phyloP scores from a whole-genome alignment of 2,113 vertebrate genomes.

The Bufo bufo region DNA sequence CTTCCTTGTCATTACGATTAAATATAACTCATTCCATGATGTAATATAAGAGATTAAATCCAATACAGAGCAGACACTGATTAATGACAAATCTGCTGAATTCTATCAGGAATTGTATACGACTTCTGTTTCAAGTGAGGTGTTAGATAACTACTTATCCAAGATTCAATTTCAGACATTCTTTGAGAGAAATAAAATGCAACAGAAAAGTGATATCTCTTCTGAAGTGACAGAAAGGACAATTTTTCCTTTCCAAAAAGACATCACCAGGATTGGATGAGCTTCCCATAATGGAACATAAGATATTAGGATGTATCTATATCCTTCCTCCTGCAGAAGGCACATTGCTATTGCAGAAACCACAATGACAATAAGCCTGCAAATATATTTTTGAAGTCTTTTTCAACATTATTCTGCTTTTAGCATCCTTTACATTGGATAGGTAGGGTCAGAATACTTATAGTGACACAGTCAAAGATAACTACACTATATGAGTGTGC shows the following conservation, averaged over 20 bases:
- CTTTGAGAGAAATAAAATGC: slow-evolving; percentile 12
- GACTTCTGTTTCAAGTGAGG: slow-evolving; percentile 23
- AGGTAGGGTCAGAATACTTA: background rate
- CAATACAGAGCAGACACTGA: slow-evolving; percentile 13
- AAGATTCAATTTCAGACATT: slow-evolving; percentile 22
- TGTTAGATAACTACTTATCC: slow-evolving; percentile 36
- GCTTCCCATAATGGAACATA: background rate
- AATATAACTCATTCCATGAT: slow-evolving; percentile 3
- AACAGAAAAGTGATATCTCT: slow-evolving; percentile 27
- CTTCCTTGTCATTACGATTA: background rate
- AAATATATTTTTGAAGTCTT: background rate
- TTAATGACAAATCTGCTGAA: slow-evolving; percentile 17
- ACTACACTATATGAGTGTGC: no score
- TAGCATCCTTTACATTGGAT: background rate
- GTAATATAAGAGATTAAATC: slow-evolving; percentile 25
- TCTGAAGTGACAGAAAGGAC: slow-evolving; percentile 30
- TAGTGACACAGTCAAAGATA: no score
- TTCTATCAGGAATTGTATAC: slow-evolving; percentile 29
- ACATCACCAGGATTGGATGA: slow-evolving; percentile 7
- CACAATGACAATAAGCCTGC: background rate
- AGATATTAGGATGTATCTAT: slow-evolving; percentile 25
- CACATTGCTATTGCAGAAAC: background rate
- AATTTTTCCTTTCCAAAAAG: slow-evolving; percentile 15
- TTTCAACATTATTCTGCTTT: background rate
- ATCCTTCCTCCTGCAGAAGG: no score